Conservation (phyloP, 2,888 invertebrate genomes). For the Serripes groenlandicus region DNA sequence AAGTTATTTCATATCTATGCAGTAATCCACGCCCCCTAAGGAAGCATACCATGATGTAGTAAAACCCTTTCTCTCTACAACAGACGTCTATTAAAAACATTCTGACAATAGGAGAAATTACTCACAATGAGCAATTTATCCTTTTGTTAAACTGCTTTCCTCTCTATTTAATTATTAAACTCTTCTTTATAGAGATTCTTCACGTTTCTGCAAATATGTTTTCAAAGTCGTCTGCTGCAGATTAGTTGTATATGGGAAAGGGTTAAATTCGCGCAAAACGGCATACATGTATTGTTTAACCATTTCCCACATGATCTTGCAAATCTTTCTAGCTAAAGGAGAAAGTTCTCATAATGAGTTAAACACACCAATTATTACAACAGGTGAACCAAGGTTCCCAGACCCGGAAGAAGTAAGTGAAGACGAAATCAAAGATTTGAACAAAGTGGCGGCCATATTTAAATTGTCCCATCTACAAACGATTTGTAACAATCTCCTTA, state of each 20-base stretch:
- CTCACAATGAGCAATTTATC: not conserved
- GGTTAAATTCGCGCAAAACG: too few species aligned
- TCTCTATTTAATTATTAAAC: not conserved
- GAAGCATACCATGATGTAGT: too few species aligned
- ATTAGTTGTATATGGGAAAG: not conserved
- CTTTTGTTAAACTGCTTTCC: not conserved
- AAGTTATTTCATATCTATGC: too few species aligned
- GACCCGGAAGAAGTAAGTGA: conserved; percentile 68
- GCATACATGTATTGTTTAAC: too few species aligned
- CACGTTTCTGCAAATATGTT: not conserved
- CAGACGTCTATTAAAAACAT: not conserved
- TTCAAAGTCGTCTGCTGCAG: not conserved
- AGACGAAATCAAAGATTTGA: conserved; percentile 75
- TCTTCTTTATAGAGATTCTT: too few species aligned
- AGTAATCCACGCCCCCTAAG: too few species aligned
- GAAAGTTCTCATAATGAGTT: too few species aligned
- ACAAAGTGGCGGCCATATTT: conserved; percentile 76
- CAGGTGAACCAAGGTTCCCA: conserved; percentile 79
- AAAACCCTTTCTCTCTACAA: not conserved
- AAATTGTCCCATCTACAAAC: conserved; percentile 77
- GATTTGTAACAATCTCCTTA: conserved; percentile 79
- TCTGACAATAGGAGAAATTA: not conserved
- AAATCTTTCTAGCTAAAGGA: too few species aligned
- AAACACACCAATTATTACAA: conserved; percentile 12
- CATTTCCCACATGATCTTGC: too few species aligned